Base-by-base conservation (phyloP, 1,140 invertebrate species). In the Melitaea cinxia region DNA sequence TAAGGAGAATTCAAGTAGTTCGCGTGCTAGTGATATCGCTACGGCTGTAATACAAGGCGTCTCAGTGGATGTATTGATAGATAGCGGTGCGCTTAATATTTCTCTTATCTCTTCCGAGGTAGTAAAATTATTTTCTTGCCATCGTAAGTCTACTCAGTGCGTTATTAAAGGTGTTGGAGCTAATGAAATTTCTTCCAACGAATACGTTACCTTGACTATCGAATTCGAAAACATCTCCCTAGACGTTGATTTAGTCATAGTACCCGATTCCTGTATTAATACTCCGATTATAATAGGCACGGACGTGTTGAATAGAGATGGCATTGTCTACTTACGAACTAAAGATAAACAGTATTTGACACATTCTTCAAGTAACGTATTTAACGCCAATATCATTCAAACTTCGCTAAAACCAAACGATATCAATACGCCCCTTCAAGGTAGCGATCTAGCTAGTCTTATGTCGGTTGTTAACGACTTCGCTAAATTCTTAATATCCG, bases 221-320 rank as follows among this genome's bases (percentile, higher is more conserved):
- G 33, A 37, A 37, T 37, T 37, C 33, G 7, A n/a, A n/a, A n/a
- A n/a, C n/a, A n/a, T n/a, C n/a, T n/a, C n/a, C n/a, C n/a, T n/a
- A n/a, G n/a, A n/a, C n/a, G 10, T 9, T 37, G 33, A 37, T n/a
- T 37, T 37, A 37, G n/a, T n/a, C 10, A 37, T 37, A 12, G 33
- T n/a, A 37, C 10, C n/a, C n/a, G 33, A 37, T 47, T 21, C 9
- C 19, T 21, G 3, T 21, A 5, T 47, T 7, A 47, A 47, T 47
- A 17, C 19, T 9, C 15, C 42, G 17, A 17, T 47, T 19, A 47
- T 47, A 19, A 47, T 47, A 19, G 42, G 42, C 42, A 47, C 42
- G 15, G 42, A 47, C 42, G 42, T 47, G 33, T 37, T 37, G n/a
- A 37, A 37, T 4, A 37, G 9, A n/a, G n/a, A 37, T n/a, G 33